Base-by-base conservation (phyloP, 2,888 invertebrate genomes). In the Agrilus biguttatus region DNA sequence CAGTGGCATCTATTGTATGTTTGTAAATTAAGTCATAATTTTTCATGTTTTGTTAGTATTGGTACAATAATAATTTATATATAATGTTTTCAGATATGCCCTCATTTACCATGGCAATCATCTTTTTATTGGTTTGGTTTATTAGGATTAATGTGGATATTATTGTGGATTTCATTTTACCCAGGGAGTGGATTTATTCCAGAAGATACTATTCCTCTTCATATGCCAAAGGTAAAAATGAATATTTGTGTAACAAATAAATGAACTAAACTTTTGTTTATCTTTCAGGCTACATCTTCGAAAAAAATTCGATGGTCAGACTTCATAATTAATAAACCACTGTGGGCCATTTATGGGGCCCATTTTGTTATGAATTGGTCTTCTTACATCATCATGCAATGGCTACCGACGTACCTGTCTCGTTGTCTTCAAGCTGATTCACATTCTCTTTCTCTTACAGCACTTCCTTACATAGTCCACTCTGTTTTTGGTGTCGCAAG, bases 331-430 rank as follows among this genome's bases (percentile, higher is more conserved):
- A 76, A 78, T 55, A 79, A 79, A 75, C 75, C 81, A 0, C 62
- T 83, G 23, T 81, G 81, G 81, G 77, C 82, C 5, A 72, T 83
- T 50, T 83, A 83, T 55, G 71, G 77, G 44, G 82, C 83, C 32
- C 83, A 83, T 63, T 83, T 83, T 61, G 75, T 79, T 23, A 83
- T 83, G 83, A 83, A 83, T 61, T 83, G 83, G 83, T 78, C 78
- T 41, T 82, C 79, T 54, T 83, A 83, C 56, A 82, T 83, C 49
- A 80, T 83, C 52, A 82, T 83, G 81, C 80, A 81, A 58, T 83
- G 83, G 83, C 63, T 83, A 48, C 83, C 83, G 4, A 83, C 82
- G 2, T 83, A 83, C 58, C 62, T 83, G 51, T 66, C 76, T 1
- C 66, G 76, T 45, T 72, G 71, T 54, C 67, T 83, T 33, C 77